A percentile compares a stretch with the other conserved stretches of the same genome.
Conservation (phyloP, 1,140 invertebrate genomes). For the Triops longicaudatus region DNA sequence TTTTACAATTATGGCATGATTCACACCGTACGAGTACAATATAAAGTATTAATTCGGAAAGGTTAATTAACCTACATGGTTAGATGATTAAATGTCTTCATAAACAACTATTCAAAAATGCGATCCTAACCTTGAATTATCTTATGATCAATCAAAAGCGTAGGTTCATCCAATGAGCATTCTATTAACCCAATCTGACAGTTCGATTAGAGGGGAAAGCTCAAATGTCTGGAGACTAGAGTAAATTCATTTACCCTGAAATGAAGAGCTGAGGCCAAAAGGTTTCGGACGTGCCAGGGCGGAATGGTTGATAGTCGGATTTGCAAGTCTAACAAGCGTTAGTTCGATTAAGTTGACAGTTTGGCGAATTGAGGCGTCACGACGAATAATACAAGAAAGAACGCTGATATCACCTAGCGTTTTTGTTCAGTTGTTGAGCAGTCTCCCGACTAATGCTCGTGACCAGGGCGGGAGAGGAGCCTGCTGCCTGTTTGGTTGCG, state of each 20-base stretch:
- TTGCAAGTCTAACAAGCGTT: constrained; percentile 18
- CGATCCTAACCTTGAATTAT: no score
- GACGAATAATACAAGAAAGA: neutral
- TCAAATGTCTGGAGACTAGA: no score
- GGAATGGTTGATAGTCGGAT: neutral
- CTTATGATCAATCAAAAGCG: no score
- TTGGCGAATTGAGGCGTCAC: neutral
- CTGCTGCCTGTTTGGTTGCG: constrained; percentile 13
- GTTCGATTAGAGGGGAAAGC: no score
- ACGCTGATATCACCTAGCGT: neutral
- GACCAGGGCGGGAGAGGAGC: neutral
- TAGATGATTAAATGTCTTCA: no score
- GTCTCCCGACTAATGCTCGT: constrained; percentile 22
- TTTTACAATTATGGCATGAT: no score
- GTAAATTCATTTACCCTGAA: neutral
- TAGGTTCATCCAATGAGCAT: no score
- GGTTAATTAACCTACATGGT: no score
- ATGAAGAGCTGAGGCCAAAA: neutral
- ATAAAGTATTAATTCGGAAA: no score
- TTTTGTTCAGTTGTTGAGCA: neutral
- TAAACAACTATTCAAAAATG: no score
- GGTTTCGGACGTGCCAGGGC: neutral
- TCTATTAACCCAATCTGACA: no score
- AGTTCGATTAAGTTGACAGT: neutral
- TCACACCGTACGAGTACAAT: no score